Base-by-base conservation (phyloP, 2,113 vertebrate genomes). In the Mesitornis unicolor region DNA sequence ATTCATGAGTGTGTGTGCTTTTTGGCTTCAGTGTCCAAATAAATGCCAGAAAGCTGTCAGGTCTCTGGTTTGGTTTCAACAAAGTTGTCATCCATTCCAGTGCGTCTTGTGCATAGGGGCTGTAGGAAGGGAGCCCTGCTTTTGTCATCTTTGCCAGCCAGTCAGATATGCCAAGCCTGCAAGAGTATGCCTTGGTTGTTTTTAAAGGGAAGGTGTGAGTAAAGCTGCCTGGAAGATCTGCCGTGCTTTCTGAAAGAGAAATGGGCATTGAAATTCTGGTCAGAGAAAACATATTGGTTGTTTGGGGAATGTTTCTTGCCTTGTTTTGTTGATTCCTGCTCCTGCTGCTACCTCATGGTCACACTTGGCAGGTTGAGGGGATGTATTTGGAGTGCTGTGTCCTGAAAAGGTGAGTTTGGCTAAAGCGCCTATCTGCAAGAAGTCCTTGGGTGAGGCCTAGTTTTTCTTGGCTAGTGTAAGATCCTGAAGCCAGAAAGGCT, bases 1-100 rank as follows among this genome's bases (percentile, higher is more conserved):
- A 63, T 61, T 89, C 8, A 6, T 4, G 6, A 75, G 9, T 35
- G 19, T 48, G 16, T 53, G 47, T 0, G 0, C 1, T 33, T 81
- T 89, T 89, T 94, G 31, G 43, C 87, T 90, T 64, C 1, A 0
- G 6, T 65, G 57, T 59, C 74, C 61, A 75, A 89, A 69, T 33
- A 70, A 85, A 54, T 17, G n/a, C 81, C 87, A 94, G 51, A 60
- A 60, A 85, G 28, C 61, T 71, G n/a, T 75, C 7, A 2, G 35
- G 69, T 89, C 43, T 82, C 57, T 91, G 53, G 21, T 90, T 94
- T 96, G 82, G 65, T 61, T 90, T 60, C 65, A 45, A 8, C 35
- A n/a, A 68, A 87, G 43, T n/a, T 89, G 45, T 63, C 5, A 45
- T 89, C 93, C 53, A 9, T 79, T 83, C 57, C 3, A 2, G 8